Evolutionary conservation across 2,797 vertebrate genomes (phyloP).

Genomic region (Liasis olivaceus): DNA sequence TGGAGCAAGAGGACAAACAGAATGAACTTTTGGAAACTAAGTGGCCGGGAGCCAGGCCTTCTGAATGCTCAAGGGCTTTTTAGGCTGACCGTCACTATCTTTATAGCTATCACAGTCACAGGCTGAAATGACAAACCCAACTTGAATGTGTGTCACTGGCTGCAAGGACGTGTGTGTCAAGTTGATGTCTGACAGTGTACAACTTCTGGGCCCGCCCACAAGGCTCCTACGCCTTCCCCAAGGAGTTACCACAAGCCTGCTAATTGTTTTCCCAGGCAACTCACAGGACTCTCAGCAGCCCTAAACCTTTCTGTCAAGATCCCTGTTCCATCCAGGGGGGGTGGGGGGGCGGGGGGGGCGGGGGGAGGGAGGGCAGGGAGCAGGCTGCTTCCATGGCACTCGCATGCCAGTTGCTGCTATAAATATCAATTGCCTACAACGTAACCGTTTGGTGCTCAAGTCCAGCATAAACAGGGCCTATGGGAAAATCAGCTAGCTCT

Average conservation of each 20-base stretch:
- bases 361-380: not conserved
- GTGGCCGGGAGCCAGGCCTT: not conserved
- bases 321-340: slow-evolving; percentile 12
- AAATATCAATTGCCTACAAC: slow-evolving; percentile 29
- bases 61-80: not conserved
- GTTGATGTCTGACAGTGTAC: not conserved
- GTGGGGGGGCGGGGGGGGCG: not conserved
- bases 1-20: not conserved
- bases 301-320: slow-evolving; percentile 28
- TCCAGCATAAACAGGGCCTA: not conserved
- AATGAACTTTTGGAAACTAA: not conserved
- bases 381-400: not conserved
- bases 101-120: slow-evolving; percentile 15
- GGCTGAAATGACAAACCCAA: slow-evolving; percentile 23
- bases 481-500: not conserved
- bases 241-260: slow-evolving; percentile 1
- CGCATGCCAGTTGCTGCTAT: slow-evolving; percentile 14
- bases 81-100: slow-evolving; percentile 1
- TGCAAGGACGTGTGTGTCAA: not conserved
- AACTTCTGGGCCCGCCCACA: not conserved
- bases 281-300: not conserved
- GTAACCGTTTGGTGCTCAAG: slow-evolving; percentile 4
- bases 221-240: not conserved
- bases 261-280: slow-evolving; percentile 35
- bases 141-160: slow-evolving; percentile 6